Conservation (phyloP, 2,113 vertebrate genomes). For the Syngnathus scovelli region DNA sequence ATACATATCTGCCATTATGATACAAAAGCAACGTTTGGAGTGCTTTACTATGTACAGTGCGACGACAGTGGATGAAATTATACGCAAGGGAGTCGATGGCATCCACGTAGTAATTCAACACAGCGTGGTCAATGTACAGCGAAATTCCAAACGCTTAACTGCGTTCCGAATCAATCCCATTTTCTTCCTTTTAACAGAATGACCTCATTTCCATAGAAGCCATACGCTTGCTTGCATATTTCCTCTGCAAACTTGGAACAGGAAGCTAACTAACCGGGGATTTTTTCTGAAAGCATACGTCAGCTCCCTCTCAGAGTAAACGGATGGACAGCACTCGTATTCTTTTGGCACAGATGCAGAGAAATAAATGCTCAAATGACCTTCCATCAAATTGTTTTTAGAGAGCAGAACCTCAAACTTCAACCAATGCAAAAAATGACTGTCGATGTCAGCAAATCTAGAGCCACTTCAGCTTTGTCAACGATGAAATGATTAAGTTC, state of each 20-base stretch:
- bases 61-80: constrained; percentile 23
- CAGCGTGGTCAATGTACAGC: constrained; percentile 43
- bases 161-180: constrained; percentile 31
- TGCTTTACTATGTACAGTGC: constrained; percentile 60
- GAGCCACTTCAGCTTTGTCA: too few relatives aligned
- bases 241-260: constrained; percentile 3
- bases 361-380: neutral
- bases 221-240: constrained; percentile 55
- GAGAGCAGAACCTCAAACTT: too few relatives aligned
- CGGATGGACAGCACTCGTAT: neutral
- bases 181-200: neutral
- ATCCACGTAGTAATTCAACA: constrained; percentile 35
- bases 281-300: neutral
- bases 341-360: neutral
- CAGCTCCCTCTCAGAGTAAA: neutral
- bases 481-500: too few relatives aligned
- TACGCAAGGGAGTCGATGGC: constrained; percentile 17
- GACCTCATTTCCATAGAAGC: constrained; percentile 38
- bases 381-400: too few relatives aligned
- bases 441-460: too few relatives aligned
- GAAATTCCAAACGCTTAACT: constrained; percentile 63
- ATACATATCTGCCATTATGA: constrained; percentile 23
- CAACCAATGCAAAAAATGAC: too few relatives aligned
- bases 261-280: neutral
- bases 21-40: constrained; percentile 31